A percentile compares a stretch with the other conserved stretches of the same genome.
These are phyloP conservation scores for Leptopilina myrica DNA, from an alignment of 2,888 invertebrate genomes.

Conservation along the genomic window DNA sequence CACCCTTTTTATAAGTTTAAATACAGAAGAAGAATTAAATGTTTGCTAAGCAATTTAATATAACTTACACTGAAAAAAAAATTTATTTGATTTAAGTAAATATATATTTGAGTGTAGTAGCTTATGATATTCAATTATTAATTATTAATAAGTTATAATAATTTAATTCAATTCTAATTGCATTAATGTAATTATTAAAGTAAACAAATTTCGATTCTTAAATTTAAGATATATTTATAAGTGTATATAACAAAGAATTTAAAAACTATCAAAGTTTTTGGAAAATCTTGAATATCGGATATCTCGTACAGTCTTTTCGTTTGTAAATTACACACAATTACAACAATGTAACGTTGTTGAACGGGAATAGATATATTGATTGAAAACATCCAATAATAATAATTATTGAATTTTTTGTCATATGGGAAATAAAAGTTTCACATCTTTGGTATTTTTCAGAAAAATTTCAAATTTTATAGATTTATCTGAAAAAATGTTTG, in stretches of 20 bases:
- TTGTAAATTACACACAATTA: conserved; percentile 15
- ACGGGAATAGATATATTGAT: conserved; percentile 26
- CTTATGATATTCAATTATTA: too few species aligned
- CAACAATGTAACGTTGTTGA: conserved; percentile 29
- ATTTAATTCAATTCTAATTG: too few species aligned
- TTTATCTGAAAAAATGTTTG: conserved; percentile 4
- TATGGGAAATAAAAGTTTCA: not conserved
- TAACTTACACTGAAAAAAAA: too few species aligned
- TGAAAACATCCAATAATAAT: conserved; percentile 28
- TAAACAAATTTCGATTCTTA: too few species aligned
- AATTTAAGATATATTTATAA: too few species aligned
- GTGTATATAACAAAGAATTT: too few species aligned
- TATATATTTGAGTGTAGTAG: too few species aligned
- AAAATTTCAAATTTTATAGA: not conserved
- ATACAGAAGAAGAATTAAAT: not conserved
- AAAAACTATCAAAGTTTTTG: not conserved
- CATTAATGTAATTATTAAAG: too few species aligned
- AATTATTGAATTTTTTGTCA: conserved; percentile 6
- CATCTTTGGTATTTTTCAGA: not conserved
- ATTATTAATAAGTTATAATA: too few species aligned
- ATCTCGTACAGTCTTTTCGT: conserved; percentile 20
- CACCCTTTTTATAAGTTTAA: not conserved
- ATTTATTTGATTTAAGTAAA: too few species aligned
- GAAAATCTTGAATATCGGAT: conserved; percentile 13
- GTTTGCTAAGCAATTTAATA: not conserved